phyloP scores from a whole-genome alignment of 2,888 invertebrate species.

The Muscina levida region DNA sequence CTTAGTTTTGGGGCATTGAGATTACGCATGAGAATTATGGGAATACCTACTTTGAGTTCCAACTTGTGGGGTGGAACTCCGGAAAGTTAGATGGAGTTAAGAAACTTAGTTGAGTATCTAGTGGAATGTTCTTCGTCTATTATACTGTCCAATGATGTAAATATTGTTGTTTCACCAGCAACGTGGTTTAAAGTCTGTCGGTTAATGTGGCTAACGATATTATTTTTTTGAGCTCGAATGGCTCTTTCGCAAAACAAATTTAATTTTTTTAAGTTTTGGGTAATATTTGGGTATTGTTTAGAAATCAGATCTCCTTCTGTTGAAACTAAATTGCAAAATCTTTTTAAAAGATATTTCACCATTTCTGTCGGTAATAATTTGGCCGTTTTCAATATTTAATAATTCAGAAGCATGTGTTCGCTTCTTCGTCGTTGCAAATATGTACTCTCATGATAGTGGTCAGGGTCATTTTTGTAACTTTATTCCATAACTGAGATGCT shows the following conservation, averaged over 20 bases:
- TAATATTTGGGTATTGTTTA: neutral
- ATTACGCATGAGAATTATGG: slow-evolving; percentile 1
- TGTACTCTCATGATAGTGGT: no score
- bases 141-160: no score
- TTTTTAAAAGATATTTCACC: no score
- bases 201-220: neutral
- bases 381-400: slow-evolving; percentile 56
- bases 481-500: slow-evolving; percentile 29
- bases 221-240: slow-evolving; percentile 63
- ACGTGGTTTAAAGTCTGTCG: no score
- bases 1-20: neutral
- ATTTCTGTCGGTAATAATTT: no score
- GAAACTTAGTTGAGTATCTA: neutral
- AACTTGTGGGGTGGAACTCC: neutral
- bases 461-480: slow-evolving; percentile 22
- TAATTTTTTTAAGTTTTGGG: slow-evolving; percentile 42
- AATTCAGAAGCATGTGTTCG: no score
- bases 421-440: no score
- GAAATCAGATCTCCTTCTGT: neutral
- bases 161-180: no score
- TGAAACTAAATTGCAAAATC: no score
- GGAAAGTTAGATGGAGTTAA: neutral
- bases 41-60: neutral
- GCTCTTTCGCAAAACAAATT: slow-evolving; percentile 63
- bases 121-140: neutral